phyloP scores from a whole-genome alignment of 1,140 invertebrate species.

The Trichonephila clavata region DNA sequence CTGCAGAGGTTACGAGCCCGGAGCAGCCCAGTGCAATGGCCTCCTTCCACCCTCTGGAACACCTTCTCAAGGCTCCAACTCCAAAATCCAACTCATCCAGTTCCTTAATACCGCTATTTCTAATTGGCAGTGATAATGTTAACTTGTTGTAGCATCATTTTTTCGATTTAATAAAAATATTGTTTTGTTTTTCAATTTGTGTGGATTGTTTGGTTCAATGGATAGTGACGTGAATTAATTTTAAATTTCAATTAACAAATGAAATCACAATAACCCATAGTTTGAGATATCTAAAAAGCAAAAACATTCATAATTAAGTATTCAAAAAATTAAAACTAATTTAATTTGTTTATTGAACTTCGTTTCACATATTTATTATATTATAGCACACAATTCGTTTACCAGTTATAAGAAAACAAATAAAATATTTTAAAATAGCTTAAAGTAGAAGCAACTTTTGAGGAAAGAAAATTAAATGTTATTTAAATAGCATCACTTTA shows the following conservation, averaged over 20 bases:
- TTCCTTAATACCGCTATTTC: constrained; percentile 68
- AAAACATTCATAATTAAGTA: background rate
- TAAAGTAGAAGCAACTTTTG: too few relatives aligned
- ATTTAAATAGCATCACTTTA: too few relatives aligned
- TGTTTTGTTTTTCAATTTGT: constrained; percentile 64
- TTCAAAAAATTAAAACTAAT: too few relatives aligned
- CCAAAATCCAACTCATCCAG: constrained; percentile 67
- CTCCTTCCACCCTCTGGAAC: constrained; percentile 59
- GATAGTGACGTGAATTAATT: background rate
- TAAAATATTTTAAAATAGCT: too few relatives aligned
- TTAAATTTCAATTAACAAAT: background rate
- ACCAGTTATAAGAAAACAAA: too few relatives aligned
- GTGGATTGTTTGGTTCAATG: background rate
- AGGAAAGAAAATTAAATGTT: too few relatives aligned
- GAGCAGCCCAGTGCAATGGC: constrained; percentile 17
- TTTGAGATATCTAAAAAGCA: background rate
- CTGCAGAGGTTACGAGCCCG: constrained; percentile 64
- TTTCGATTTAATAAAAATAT: constrained; percentile 65
- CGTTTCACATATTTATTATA: too few relatives aligned
- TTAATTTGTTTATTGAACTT: too few relatives aligned
- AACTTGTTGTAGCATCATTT: constrained; percentile 33
- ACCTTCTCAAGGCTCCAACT: constrained; percentile 53
- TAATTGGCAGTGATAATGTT: constrained; percentile 48
- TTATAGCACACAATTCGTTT: too few relatives aligned
- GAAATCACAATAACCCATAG: background rate